Percentiles rank a stretch among this genome's conserved stretches.
phyloP scores from a whole-genome alignment of 2,113 vertebrate genomes.

The Python bivittatus region DNA sequence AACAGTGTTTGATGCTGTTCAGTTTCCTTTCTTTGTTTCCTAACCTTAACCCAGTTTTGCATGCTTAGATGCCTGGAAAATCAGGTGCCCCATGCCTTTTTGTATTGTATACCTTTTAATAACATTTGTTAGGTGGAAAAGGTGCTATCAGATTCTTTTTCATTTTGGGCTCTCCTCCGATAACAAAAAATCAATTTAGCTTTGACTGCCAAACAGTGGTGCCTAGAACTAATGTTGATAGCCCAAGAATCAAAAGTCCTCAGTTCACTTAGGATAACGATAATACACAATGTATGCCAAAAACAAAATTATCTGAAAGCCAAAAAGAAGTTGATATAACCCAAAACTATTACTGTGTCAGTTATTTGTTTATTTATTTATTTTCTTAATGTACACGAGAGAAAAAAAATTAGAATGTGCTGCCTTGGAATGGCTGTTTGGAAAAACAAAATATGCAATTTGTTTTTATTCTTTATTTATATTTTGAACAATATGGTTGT shows the following conservation, averaged over 20 bases:
- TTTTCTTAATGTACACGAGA: not conserved
- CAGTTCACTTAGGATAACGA: not conserved
- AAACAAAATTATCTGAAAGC: not conserved
- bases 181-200: not conserved
- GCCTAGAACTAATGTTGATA: not conserved
- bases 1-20: not conserved
- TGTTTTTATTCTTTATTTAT: conserved; percentile 8
- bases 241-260: not conserved
- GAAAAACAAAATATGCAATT: not conserved
- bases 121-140: not conserved
- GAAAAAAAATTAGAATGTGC: not conserved
- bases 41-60: not conserved
- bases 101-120: not conserved
- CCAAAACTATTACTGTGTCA: not conserved
- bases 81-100: not conserved
- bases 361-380: not conserved
- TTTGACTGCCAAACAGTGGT: not conserved
- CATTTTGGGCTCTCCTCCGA: not conserved
- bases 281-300: not conserved
- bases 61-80: not conserved
- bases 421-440: not conserved
- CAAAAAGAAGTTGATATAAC: not conserved
- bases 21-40: not conserved
- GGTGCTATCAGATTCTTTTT: not conserved
- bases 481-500: not conserved